Evolutionary conservation across 2,113 vertebrate genomes (phyloP), one percentile per base, ranked within the genome.

Genomic region (Pogona vitticeps): DNA sequence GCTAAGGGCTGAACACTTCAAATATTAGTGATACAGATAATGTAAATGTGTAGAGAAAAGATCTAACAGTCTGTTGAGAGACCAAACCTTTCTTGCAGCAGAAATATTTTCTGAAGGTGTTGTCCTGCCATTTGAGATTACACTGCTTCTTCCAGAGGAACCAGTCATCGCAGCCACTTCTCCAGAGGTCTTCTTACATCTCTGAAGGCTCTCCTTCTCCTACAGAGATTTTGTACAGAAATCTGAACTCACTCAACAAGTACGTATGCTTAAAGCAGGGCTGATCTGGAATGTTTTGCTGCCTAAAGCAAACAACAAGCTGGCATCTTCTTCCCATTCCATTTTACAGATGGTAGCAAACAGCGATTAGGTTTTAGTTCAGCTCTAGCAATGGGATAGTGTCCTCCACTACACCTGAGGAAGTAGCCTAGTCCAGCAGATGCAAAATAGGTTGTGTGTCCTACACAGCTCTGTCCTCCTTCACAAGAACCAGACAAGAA

Each of bases 41-140:
- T n/a, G n/a, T n/a, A n/a, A n/a, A n/a, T n/a, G n/a, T n/a, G n/a
- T n/a, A n/a, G n/a, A n/a, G n/a, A n/a, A n/a, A n/a, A n/a, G n/a
- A n/a, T n/a, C n/a, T n/a, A n/a, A n/a, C n/a, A 52, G 83, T 20
- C 9, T 0, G 58, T 70, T 81, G 13, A 13, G 84, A 68, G 58
- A 8, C 88, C 86, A 90, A 92, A 95, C 88, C 89, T 95, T 94
- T 88, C 71, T 65, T 86, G 94, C 86, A 90, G 88, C 71, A 80
- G 61, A 21, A 86, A 26, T 40, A 65, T 28, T 83, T 2, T 79
- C 58, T 70, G 23, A n/a, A 71, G 56, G 33, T 72, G 83, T 76
- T 82, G 91, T 86, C 2, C 83, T 93, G 17, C 90, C 82, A 40
- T 23, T 77, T 18, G 80, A 59, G 33, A 36, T 81, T 75, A 80